A percentile compares a stretch with the other conserved stretches of the same genome.
These are phyloP conservation scores for Bos indicus DNA, from an alignment of 2,113 vertebrate genomes.

Conservation along the genomic window DNA sequence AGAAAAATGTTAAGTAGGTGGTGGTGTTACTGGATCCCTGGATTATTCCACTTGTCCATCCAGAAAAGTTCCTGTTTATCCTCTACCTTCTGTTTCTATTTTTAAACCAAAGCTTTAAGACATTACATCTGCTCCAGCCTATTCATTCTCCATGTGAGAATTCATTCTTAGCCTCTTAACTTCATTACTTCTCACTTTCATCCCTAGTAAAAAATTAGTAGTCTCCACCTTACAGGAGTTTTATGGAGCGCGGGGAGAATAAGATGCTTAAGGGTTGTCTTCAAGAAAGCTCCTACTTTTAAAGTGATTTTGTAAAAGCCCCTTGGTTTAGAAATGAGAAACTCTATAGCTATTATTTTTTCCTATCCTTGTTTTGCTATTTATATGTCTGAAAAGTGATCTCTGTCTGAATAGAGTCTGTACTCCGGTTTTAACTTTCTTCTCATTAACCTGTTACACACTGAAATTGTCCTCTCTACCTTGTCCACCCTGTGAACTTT, in stretches of 20 bases:
- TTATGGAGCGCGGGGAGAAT: not conserved
- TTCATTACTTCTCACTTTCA: not conserved
- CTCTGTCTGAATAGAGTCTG: slow-evolving; percentile 46
- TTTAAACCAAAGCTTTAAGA: not conserved
- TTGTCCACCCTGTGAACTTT: not conserved
- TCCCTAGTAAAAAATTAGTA: not conserved
- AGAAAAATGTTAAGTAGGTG: slow-evolving; percentile 31
- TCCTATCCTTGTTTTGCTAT: slow-evolving; percentile 49
- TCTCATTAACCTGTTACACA: not conserved
- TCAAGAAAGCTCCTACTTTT: slow-evolving; percentile 35
- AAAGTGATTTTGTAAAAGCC: slow-evolving; percentile 38
- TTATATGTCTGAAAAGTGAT: slow-evolving; percentile 59
- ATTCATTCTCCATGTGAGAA: not conserved
- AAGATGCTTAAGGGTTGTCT: not conserved
- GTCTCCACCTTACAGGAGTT: not conserved
- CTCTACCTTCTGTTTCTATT: slow-evolving; percentile 45
- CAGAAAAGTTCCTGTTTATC: slow-evolving; percentile 38
- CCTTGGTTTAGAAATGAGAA: slow-evolving; percentile 47
- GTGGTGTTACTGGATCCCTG: not conserved
- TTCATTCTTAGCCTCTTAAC: not conserved
- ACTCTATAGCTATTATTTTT: slow-evolving; percentile 25
- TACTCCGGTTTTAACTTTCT: slow-evolving; percentile 32
- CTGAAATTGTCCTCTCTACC: not conserved
- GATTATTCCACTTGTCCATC: slow-evolving; percentile 45
- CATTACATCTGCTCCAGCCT: slow-evolving; percentile 2